Percentiles rank a stretch among this genome's conserved stretches.
Conservation (phyloP, 2,888 invertebrate species). For the Rhagonycha fulva region DNA sequence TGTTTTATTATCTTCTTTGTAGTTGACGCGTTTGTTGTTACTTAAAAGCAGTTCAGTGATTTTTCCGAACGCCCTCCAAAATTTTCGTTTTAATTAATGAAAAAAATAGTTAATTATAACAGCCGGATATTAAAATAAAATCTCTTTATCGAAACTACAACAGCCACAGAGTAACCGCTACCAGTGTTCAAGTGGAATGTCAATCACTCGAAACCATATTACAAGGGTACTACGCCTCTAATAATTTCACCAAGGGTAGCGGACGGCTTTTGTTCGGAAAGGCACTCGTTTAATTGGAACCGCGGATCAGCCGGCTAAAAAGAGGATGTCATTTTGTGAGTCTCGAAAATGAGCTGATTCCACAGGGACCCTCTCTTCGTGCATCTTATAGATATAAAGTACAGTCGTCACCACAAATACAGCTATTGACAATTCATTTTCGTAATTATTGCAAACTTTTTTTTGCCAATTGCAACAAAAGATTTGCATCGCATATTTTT, state of each 20-base stretch:
- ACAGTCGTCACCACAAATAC: background rate
- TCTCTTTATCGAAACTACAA: background rate
- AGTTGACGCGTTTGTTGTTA: background rate
- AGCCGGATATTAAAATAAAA: background rate
- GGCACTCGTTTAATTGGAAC: conserved; percentile 54
- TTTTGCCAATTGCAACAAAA: background rate
- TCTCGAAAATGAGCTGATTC: conserved; percentile 50
- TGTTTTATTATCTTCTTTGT: conserved; percentile 10
- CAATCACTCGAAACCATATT: conserved; percentile 41
- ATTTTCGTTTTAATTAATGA: background rate
- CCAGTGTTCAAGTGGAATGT: conserved; percentile 42
- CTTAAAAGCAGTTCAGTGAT: background rate
- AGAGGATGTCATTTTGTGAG: conserved; percentile 54
- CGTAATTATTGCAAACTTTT: background rate
- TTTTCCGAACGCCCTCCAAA: background rate
- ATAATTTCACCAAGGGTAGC: conserved; percentile 44
- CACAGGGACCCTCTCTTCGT: conserved; percentile 42
- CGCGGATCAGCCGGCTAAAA: conserved; percentile 54
- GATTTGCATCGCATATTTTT: background rate
- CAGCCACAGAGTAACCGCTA: conserved; percentile 37
- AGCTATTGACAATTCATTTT: background rate
- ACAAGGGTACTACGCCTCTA: conserved; percentile 43
- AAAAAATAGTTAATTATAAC: background rate
- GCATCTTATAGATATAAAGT: background rate
- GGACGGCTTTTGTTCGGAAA: conserved; percentile 44